A percentile compares a stretch with the other conserved stretches of the same genome.
Evolutionary conservation across 1,140 invertebrate genomes (phyloP).

Genomic region (Papilio aristodemus): DNA sequence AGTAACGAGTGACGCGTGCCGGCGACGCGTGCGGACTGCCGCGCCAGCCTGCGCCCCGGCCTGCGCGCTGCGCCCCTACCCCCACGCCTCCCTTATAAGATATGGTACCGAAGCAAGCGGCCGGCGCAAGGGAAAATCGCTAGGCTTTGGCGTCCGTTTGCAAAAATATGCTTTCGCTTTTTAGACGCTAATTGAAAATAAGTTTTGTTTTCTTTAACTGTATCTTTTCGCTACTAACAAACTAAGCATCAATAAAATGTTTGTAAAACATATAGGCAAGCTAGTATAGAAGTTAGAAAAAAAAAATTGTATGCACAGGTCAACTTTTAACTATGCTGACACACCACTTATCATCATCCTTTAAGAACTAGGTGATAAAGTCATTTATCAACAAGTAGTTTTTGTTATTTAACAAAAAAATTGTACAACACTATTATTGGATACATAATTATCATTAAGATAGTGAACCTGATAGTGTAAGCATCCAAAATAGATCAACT

Average conservation of each 20-base stretch:
- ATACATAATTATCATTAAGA: not conserved
- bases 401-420: not conserved
- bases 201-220: not conserved
- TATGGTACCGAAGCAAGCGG: not conserved
- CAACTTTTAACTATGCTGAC: too few relatives aligned
- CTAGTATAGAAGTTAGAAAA: too few relatives aligned
- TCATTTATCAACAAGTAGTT: too few relatives aligned
- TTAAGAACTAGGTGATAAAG: too few relatives aligned
- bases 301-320: too few relatives aligned
- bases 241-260: too few relatives aligned
- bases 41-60: conserved; percentile 51
- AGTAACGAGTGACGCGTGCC: conserved; percentile 44
- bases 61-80: conserved; percentile 56
- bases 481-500: not conserved
- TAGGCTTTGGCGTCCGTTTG: conserved; percentile 4
- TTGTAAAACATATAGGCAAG: too few relatives aligned
- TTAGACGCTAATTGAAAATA: conserved; percentile 10
- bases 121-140: conserved; percentile 4
- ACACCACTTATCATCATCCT: too few relatives aligned
- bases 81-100: conserved; percentile 43
- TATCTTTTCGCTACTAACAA: not conserved
- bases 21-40: conserved; percentile 55
- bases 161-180: conserved; percentile 16
- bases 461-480: not conserved
- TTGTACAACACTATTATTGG: not conserved